Evolutionary conservation across 2,113 vertebrate genomes (phyloP).

Genomic region (Egretta garzetta): DNA sequence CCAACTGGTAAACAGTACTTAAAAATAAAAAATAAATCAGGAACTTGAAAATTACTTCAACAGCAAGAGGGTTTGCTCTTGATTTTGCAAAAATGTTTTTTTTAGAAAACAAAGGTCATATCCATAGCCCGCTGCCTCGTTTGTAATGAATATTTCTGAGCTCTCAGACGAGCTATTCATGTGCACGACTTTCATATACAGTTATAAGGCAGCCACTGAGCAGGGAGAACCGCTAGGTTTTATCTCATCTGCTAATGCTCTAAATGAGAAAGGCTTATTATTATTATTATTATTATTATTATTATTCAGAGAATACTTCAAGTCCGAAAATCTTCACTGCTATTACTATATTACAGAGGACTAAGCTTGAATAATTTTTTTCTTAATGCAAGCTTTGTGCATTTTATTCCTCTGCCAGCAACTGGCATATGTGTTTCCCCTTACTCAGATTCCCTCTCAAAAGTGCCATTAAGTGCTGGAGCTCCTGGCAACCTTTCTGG

Average conservation of each 20-base stretch:
- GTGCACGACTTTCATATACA: background rate
- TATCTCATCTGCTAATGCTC: background rate
- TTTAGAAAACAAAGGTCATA: background rate
- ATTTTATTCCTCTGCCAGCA: background rate
- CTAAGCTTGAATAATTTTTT: background rate
- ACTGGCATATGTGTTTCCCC: background rate
- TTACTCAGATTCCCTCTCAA: slow-evolving; percentile 44
- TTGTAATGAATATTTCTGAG: background rate
- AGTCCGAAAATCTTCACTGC: background rate
- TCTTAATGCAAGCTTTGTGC: background rate
- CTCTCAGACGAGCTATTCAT: background rate
- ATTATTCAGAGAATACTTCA: background rate
- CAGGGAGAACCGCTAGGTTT: background rate
- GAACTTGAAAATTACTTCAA: background rate
- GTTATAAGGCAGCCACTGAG: background rate
- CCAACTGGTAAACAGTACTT: background rate
- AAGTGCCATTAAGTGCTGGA: slow-evolving; percentile 5
- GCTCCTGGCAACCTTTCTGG: slow-evolving; percentile 24
- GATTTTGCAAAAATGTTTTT: background rate
- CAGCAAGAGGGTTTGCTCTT: background rate
- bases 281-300: slow-evolving; percentile 30
- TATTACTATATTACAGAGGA: background rate
- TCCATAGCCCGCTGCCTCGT: background rate
- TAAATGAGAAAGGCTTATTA: background rate
- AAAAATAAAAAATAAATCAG: background rate